Conservation (phyloP, 2,888 invertebrate genomes). For the Parnassius smintheus region DNA sequence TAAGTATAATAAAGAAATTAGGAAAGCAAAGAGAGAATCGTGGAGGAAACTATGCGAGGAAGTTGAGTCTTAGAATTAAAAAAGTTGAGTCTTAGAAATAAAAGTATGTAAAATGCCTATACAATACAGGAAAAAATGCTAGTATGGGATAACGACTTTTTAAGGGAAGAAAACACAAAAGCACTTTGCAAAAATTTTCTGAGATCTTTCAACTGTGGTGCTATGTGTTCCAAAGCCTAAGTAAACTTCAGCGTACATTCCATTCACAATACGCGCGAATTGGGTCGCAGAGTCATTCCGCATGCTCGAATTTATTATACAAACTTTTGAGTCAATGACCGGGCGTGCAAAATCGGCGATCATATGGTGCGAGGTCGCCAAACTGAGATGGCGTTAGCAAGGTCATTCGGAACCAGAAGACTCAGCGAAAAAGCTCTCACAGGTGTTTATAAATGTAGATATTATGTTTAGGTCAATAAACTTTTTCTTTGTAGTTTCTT, state of each 20-base stretch:
- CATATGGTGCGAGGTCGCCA: constrained; percentile 69
- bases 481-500: constrained; percentile 8
- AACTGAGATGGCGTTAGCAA: constrained; percentile 60
- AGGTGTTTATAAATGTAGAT: constrained; percentile 15
- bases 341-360: constrained; percentile 51
- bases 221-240: too few species aligned
- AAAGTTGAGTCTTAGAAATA: too few species aligned
- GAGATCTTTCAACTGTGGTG: too few species aligned
- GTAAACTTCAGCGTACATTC: constrained; percentile 24
- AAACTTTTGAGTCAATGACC: constrained; percentile 65
- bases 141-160: too few species aligned
- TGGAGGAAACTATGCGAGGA: too few species aligned
- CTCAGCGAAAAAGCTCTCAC: constrained; percentile 17
- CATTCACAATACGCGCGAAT: constrained; percentile 41
- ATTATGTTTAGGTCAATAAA: constrained; percentile 3
- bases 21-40: too few species aligned
- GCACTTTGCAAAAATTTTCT: too few species aligned
- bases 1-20: too few species aligned
- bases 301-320: constrained; percentile 52
- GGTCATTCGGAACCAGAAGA: constrained; percentile 47
- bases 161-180: too few species aligned
- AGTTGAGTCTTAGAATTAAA: too few species aligned
- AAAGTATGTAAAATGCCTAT: too few species aligned
- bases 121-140: too few species aligned
- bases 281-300: constrained; percentile 58